A percentile compares a stretch with the other conserved stretches of the same genome.
Conservation (phyloP, 1,140 invertebrate genomes). For the Carcinoscorpius rotundicauda region DNA sequence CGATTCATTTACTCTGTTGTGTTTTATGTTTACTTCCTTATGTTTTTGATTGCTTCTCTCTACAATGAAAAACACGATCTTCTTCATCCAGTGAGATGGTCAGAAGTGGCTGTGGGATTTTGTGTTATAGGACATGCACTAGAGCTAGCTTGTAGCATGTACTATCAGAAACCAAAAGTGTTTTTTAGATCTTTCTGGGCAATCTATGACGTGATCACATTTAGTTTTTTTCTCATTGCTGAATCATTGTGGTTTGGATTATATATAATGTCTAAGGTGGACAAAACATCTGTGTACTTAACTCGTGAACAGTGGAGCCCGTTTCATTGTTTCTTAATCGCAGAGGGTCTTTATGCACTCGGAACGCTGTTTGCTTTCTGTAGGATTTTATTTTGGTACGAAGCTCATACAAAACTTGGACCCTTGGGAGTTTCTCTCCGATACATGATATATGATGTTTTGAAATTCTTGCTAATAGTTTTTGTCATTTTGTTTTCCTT, state of each 20-base stretch:
- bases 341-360: slow-evolving; percentile 18
- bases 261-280: slow-evolving; percentile 1
- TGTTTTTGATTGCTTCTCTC: slow-evolving; percentile 1
- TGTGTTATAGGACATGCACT: slow-evolving; percentile 18
- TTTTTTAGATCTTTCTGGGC: slow-evolving; percentile 18
- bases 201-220: slow-evolving; percentile 18
- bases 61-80: slow-evolving; percentile 13
- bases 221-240: slow-evolving; percentile 15
- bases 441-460: slow-evolving; percentile 18
- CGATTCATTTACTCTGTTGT: slow-evolving; percentile 20
- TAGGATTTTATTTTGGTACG: slow-evolving; percentile 41
- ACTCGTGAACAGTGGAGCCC: slow-evolving; percentile 16
- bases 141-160: slow-evolving; percentile 14
- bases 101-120: slow-evolving; percentile 13
- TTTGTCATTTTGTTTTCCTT: slow-evolving; percentile 20
- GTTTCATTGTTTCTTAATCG: slow-evolving; percentile 18
- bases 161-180: slow-evolving; percentile 8
- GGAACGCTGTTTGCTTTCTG: slow-evolving; percentile 21
- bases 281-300: slow-evolving; percentile 2
- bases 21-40: slow-evolving; percentile 17
- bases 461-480: slow-evolving; percentile 18
- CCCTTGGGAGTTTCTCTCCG: slow-evolving; percentile 33
- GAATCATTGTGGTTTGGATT: slow-evolving; percentile 18
- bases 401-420: slow-evolving; percentile 44
- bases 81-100: slow-evolving; percentile 13